Percentiles rank a stretch among this genome's conserved stretches.
Conservation (phyloP, 2,888 invertebrate genomes). For the Trachelus tabidus region DNA sequence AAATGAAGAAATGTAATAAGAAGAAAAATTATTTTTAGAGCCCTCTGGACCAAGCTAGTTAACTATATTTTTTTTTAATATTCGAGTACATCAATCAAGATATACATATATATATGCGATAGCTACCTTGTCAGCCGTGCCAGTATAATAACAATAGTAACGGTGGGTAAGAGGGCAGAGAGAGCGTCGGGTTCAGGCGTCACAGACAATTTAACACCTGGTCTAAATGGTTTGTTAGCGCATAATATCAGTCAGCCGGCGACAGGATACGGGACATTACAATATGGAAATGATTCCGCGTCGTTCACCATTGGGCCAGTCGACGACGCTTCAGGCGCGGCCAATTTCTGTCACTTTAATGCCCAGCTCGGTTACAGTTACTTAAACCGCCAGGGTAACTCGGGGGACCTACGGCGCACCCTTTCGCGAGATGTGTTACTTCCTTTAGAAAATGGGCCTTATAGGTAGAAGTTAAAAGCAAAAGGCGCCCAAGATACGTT, state of each 20-base stretch:
- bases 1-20: neutral
- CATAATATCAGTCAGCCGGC: slow-evolving; percentile 55
- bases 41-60: slow-evolving; percentile 39
- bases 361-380: slow-evolving; percentile 25
- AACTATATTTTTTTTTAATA: neutral
- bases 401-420: neutral
- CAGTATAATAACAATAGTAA: neutral
- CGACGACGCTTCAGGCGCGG: slow-evolving; percentile 51
- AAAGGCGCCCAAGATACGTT: neutral
- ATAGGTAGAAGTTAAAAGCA: neutral
- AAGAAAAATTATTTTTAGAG: slow-evolving; percentile 44
- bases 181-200: slow-evolving; percentile 52
- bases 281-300: slow-evolving; percentile 61
- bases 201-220: slow-evolving; percentile 66
- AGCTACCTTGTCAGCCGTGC: neutral
- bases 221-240: slow-evolving; percentile 63
- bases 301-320: slow-evolving; percentile 35
- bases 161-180: slow-evolving; percentile 17
- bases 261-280: slow-evolving; percentile 63
- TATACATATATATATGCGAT: neutral
- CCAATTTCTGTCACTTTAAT: slow-evolving; percentile 61
- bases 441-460: neutral
- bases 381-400: neutral
- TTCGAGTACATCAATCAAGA: neutral
- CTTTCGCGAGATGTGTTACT: slow-evolving; percentile 4